Evolutionary conservation across 1,140 invertebrate species (phyloP).

Genomic region (Zaprionus camerounensis): DNA sequence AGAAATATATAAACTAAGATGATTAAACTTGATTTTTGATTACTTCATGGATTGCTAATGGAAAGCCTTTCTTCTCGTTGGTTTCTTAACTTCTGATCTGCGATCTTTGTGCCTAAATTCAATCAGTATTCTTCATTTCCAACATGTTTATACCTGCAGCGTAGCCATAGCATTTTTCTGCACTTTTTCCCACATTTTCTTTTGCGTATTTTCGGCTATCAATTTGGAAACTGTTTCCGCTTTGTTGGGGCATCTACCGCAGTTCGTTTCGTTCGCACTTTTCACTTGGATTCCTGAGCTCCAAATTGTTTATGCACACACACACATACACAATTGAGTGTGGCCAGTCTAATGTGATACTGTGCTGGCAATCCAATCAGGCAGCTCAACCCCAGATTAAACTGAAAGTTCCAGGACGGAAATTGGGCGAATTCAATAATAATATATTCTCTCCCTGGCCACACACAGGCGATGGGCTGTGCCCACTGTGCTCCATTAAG

Average conservation of each 20-base stretch:
- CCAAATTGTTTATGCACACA: constrained; percentile 39
- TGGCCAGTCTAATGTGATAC: background rate
- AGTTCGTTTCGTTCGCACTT: background rate
- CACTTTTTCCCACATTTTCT: background rate
- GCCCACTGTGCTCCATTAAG: background rate
- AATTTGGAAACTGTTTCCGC: background rate
- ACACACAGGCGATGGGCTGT: background rate
- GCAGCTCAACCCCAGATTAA: background rate
- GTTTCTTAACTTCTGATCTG: too few relatives aligned
- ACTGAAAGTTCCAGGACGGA: background rate
- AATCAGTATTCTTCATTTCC: too few relatives aligned
- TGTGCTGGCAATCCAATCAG: constrained; percentile 21
- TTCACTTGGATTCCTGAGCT: constrained; percentile 2
- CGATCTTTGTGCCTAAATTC: too few relatives aligned
- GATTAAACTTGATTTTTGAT: too few relatives aligned
- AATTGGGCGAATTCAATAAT: constrained; percentile 4
- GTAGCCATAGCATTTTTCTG: too few relatives aligned
- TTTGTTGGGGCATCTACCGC: background rate
- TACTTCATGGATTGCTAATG: too few relatives aligned
- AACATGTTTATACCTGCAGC: too few relatives aligned
- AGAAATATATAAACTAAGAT: too few relatives aligned
- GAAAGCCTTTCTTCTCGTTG: too few relatives aligned
- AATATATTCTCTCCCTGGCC: background rate
- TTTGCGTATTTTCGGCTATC: background rate
- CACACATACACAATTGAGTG: background rate